Percentiles rank a stretch among this genome's conserved stretches.
These are phyloP conservation scores for Cirrhinus molitorella DNA, from an alignment of 2,797 vertebrate species.

Conservation along the genomic window DNA sequence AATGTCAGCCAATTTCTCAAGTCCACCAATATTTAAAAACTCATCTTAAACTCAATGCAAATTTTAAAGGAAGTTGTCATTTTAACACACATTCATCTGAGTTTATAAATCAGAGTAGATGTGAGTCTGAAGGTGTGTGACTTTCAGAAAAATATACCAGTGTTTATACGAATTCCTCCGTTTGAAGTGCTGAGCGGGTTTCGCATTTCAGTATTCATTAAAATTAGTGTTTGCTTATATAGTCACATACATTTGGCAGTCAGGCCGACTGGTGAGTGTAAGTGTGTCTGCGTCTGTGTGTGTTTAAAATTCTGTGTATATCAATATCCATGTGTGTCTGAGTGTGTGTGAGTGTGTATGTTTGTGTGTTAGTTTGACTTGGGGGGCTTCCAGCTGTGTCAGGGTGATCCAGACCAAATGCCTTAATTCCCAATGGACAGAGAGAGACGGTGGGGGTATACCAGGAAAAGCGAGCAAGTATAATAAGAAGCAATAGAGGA, in stretches of 20 bases:
- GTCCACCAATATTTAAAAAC: neutral
- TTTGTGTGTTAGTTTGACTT: constrained; percentile 79
- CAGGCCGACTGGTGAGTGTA: constrained; percentile 25
- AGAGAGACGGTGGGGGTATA: constrained; percentile 64
- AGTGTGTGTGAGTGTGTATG: constrained; percentile 62
- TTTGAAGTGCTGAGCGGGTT: constrained; percentile 35
- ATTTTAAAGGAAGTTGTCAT: neutral
- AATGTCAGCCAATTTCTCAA: neutral
- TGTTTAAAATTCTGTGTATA: constrained; percentile 70
- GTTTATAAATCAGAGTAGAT: neutral
- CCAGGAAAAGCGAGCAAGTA: constrained; percentile 52
- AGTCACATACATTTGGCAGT: constrained; percentile 58
- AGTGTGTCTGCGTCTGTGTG: constrained; percentile 65
- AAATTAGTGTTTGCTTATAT: constrained; percentile 33
- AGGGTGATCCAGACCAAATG: constrained; percentile 85
- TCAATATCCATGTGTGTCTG: constrained; percentile 62
- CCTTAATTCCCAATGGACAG: constrained; percentile 83
- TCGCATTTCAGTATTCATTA: constrained; percentile 45
- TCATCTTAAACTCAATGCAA: neutral
- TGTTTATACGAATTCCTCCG: constrained; percentile 51
- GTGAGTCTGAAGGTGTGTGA: neutral
- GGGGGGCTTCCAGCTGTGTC: constrained; percentile 86
- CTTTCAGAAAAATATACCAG: constrained; percentile 52
- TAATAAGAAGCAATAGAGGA: constrained; percentile 59
- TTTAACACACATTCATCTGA: neutral